Percentiles rank a stretch among this genome's conserved stretches.
Evolutionary conservation across 2,888 invertebrate species (phyloP).

Genomic region (Pasiphila rectangulata): DNA sequence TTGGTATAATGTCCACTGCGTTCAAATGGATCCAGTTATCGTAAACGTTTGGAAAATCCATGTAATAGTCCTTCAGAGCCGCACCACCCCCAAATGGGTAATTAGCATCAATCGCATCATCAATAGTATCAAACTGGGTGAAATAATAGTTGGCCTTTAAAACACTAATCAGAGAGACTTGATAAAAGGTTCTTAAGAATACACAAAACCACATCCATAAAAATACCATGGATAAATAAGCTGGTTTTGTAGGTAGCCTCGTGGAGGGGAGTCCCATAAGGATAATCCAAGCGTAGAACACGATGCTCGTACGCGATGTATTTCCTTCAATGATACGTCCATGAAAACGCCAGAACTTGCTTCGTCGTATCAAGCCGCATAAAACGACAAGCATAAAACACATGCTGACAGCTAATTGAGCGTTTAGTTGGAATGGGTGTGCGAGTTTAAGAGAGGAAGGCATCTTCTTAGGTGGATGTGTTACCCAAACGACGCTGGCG

Average conservation of each 20-base stretch:
- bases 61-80: slow-evolving; percentile 57
- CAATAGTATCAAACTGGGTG: slow-evolving; percentile 47
- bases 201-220: slow-evolving; percentile 65
- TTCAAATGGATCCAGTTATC: slow-evolving; percentile 51
- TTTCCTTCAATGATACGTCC: slow-evolving; percentile 25
- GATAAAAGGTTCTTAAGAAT: slow-evolving; percentile 63
- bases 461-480: slow-evolving; percentile 48
- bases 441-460: slow-evolving; percentile 58
- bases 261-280: slow-evolving; percentile 58
- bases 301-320: slow-evolving; percentile 37
- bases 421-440: slow-evolving; percentile 48
- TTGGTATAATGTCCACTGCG: slow-evolving; percentile 41
- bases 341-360: slow-evolving; percentile 31
- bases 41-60: slow-evolving; percentile 49
- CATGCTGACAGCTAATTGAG: slow-evolving; percentile 45
- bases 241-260: slow-evolving; percentile 48
- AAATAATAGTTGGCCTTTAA: slow-evolving; percentile 55
- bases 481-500: slow-evolving; percentile 53
- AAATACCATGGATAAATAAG: slow-evolving; percentile 44
- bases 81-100: slow-evolving; percentile 59
- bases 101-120: slow-evolving; percentile 50
- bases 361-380: slow-evolving; percentile 44
- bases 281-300: slow-evolving; percentile 58
- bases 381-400: slow-evolving; percentile 49
- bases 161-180: slow-evolving; percentile 58